Percentiles rank a stretch among this genome's conserved stretches.
These are phyloP conservation scores for Notothenia coriiceps DNA, from an alignment of 2,113 vertebrate genomes.

Conservation along the genomic window DNA sequence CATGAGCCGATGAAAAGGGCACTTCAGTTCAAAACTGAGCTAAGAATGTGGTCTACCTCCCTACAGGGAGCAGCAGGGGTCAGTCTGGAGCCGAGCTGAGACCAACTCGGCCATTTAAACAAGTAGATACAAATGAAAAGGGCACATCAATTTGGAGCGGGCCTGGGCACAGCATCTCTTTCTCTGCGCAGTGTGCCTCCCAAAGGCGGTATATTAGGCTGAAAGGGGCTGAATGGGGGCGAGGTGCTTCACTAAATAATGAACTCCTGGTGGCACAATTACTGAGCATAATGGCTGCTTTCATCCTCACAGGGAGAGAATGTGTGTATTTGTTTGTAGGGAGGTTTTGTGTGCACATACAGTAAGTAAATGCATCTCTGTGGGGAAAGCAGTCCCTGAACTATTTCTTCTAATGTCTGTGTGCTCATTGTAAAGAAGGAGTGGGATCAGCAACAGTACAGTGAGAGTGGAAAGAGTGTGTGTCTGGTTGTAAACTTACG, in stretches of 20 bases:
- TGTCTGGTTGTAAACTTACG: constrained; percentile 87
- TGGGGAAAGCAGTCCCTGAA: constrained; percentile 1
- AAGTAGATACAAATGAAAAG: constrained; percentile 71
- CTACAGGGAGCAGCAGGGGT: constrained; percentile 66
- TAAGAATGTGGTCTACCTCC: constrained; percentile 57
- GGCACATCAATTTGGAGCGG: constrained; percentile 63
- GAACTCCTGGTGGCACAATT: constrained; percentile 66
- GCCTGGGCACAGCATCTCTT: constrained; percentile 52
- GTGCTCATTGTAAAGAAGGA: constrained; percentile 4
- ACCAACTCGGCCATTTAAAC: constrained; percentile 56
- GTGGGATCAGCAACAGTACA: not conserved
- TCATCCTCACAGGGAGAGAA: constrained; percentile 44
- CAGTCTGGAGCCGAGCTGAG: constrained; percentile 57
- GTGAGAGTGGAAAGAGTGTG: constrained; percentile 1
- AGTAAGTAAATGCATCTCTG: not conserved
- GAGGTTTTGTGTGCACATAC: constrained; percentile 12
- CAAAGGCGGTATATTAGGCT: constrained; percentile 34
- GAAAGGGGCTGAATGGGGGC: constrained; percentile 43
- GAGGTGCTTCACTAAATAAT: constrained; percentile 72
- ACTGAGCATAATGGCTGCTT: constrained; percentile 69
- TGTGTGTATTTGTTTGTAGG: constrained; percentile 4
- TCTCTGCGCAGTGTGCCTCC: constrained; percentile 38
- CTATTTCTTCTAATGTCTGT: not conserved
- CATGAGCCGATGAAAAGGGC: constrained; percentile 59
- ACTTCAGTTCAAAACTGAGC: constrained; percentile 55